Percentiles rank a stretch among this genome's conserved stretches.
phyloP scores from a whole-genome alignment of 2,113 vertebrate species.

The Trochalopteron elliotii region DNA sequence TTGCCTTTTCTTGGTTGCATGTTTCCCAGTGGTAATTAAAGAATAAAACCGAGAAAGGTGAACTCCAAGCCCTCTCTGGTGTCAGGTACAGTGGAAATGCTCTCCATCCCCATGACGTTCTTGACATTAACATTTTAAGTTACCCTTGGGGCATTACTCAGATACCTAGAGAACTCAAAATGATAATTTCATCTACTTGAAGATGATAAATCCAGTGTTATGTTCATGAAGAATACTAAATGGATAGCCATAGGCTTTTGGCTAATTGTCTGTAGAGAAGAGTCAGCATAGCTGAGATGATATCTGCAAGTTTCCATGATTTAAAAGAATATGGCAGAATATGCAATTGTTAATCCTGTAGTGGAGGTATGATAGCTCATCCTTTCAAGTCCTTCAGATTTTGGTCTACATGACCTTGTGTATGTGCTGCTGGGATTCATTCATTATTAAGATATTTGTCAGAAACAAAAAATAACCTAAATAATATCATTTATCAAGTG shows the following conservation, averaged over 20 bases:
- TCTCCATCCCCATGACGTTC: background rate
- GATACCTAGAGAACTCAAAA: background rate
- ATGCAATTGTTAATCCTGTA: background rate
- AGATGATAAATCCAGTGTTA: background rate
- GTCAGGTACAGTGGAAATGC: background rate
- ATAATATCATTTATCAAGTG: background rate
- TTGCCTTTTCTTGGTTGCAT: background rate
- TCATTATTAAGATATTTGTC: background rate
- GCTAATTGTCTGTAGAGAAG: background rate
- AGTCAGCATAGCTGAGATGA: background rate
- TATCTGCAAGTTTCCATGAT: background rate
- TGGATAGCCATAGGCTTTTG: background rate
- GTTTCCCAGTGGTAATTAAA: background rate
- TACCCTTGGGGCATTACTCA: background rate
- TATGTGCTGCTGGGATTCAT: background rate
- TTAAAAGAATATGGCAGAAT: background rate
- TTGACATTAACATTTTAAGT: background rate
- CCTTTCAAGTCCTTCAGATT: background rate
- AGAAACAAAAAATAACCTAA: background rate
- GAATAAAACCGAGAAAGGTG: background rate
- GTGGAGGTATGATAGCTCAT: background rate
- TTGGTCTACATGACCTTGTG: background rate
- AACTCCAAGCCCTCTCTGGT: background rate
- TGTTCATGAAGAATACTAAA: background rate
- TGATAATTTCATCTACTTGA: background rate